Evolutionary conservation across 1,140 invertebrate genomes (phyloP), one percentile per base, ranked within the genome.

Genomic region (Pseudachorutes palmiensis): DNA sequence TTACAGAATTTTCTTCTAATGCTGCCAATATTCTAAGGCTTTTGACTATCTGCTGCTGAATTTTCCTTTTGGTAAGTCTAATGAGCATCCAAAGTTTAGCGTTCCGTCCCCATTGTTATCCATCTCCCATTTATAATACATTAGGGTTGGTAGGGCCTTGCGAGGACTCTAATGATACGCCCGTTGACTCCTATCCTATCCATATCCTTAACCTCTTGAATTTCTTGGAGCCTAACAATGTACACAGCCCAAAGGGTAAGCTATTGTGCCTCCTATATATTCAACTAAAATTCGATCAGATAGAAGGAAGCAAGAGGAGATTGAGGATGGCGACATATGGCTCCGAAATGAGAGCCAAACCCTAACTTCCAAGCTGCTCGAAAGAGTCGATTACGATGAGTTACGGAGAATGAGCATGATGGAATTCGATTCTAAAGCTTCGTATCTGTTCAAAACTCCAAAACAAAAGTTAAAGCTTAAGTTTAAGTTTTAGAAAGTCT

Each of bases 221-320:
- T 45, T 45, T 45, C 36, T 45, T 45, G 36, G 36, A 12, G 36
- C 9, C 19, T 12, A 9, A 45, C 9, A 45, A 9, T 45, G 36
- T 45, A 9, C 36, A 12, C 36, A 12, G 9, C 19, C 36, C 36
- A 45, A 45, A 45, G 36, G 36, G 36, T 12, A 45, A 12, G 9
- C 19, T 45, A n/a, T n/a, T n/a, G n/a, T n/a, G n/a, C 36, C 51
- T 55, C 9, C 24, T 55, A 22, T 55, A 22, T 55, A 55, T 55
- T 55, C 51, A 16, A 55, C 51, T 55, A 55, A 55, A 55, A 55
- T 55, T 55, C 51, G 51, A 55, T 55, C 51, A 55, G 51, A 55
- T 55, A 16, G 24, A 5, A 22, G 24, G 24, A 24, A 19, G 19
- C 5, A 41, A 9, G 19, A 19, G 5, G 36, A 41, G 36, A 5